phyloP scores from a whole-genome alignment of 2,888 invertebrate genomes.

The Microplitis manilae region DNA sequence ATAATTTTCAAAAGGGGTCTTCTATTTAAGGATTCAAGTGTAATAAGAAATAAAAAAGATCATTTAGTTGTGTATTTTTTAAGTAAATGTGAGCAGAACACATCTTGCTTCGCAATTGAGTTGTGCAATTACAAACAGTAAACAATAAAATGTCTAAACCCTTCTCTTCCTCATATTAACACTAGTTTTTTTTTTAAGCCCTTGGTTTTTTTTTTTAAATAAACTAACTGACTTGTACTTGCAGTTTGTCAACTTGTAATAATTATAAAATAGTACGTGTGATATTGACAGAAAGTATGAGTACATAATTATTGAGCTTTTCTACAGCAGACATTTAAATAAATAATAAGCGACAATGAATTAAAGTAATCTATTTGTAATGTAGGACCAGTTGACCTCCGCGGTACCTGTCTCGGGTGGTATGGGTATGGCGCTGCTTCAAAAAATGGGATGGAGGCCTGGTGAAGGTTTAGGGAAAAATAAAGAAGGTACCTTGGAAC shows the following conservation, averaged over 20 bases:
- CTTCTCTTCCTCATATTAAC: not conserved
- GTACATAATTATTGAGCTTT: not conserved
- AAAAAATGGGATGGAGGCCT: constrained; percentile 99
- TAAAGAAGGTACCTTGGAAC: constrained; percentile 91
- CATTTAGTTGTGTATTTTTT: no score
- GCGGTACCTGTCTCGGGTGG: constrained; percentile 95
- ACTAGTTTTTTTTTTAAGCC: not conserved
- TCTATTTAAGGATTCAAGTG: no score
- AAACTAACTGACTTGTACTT: not conserved
- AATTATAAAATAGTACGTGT: not conserved
- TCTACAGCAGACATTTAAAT: not conserved
- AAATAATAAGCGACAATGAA: not conserved
- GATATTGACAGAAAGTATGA: not conserved
- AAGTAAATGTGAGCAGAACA: no score
- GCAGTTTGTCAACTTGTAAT: not conserved
- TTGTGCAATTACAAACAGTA: no score
- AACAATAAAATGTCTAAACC: not conserved
- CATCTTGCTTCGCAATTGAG: no score
- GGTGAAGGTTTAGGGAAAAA: constrained; percentile 97
- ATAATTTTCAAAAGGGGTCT: no score
- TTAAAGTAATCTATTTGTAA: constrained; percentile 7
- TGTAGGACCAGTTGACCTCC: constrained; percentile 89
- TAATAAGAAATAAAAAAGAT: no score
- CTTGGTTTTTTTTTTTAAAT: not conserved
- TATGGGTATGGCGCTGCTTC: constrained; percentile 96